Evolutionary conservation across 2,888 invertebrate genomes (phyloP), one percentile per base, ranked within the genome.

Genomic region (Rambutsinella grinnellia): DNA sequence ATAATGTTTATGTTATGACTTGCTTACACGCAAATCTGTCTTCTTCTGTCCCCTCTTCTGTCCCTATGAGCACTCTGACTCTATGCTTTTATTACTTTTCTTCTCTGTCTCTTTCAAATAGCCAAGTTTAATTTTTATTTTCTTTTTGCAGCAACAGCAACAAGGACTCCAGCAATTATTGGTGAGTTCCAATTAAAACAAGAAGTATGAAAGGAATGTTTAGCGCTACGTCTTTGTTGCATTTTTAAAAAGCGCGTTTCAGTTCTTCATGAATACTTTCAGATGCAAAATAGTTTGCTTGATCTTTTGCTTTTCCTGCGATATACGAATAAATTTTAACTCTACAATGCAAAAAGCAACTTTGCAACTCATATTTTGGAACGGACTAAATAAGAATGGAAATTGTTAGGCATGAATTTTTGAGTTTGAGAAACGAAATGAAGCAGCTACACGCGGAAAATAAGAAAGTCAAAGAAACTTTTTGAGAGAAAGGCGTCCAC

Each of bases 131-230:
- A 69, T 69, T 60, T 69, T 69, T 60, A 47, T 75, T 61, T 75
- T 79, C 58, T 80, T 80, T 62, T 78, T 79, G 74, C 78, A 84
- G 84, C 85, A 85, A 79, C 94, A 94, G 89, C 94, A 94, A 89
- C 94, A 94, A 88, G 94, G 94, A 88, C 92, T 95, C 85, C 94
- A 94, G 88, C 94, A 94, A 89, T 91, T 95, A 89, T 91, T 95
- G 92, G 95, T 95, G 92, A 93, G 94, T 93, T 44, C 61, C 28
- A 61, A 36, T 36, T 36, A 36, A 36, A 36, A 36, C 5, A 5
- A 36, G 36, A 36, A 36, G 36, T 36, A 36, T 5, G n/a, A n/a
- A n/a, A n/a, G n/a, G n/a, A n/a, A n/a, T n/a, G n/a, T n/a, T n/a
- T n/a, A n/a, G n/a, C n/a, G n/a, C 44, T 8, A 44, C 44, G 13